These are phyloP conservation scores for Neuroterus valhalla DNA, from an alignment of 1,140 invertebrate species.

Conservation along the genomic window DNA sequence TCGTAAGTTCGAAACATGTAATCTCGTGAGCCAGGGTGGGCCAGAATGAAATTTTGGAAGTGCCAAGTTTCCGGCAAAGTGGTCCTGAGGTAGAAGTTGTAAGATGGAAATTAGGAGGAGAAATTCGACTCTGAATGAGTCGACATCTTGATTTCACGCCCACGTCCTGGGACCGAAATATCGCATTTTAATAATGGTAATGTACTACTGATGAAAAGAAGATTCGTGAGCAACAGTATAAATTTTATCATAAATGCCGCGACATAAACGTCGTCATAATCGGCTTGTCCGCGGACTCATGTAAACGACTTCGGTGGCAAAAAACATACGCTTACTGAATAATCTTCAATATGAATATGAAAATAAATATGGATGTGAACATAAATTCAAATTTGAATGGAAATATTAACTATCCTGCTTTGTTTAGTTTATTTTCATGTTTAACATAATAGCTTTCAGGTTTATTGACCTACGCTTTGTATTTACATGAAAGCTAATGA, in stretches of 20 bases:
- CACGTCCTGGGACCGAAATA: conserved; percentile 13
- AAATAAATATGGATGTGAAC: not conserved
- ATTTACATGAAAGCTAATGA: too few relatives aligned
- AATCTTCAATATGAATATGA: not conserved
- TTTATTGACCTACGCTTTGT: too few relatives aligned
- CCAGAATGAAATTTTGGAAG: not conserved
- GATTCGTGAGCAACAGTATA: conserved; percentile 28
- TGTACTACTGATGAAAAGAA: conserved; percentile 30
- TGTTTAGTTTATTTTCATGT: not conserved
- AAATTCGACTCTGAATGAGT: conserved; percentile 16
- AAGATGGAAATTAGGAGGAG: conserved; percentile 17
- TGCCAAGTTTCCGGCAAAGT: conserved; percentile 11
- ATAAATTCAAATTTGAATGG: too few relatives aligned
- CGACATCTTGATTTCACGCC: conserved; percentile 24
- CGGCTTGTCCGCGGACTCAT: conserved; percentile 22
- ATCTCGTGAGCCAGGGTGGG: not conserved
- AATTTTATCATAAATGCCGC: conserved; percentile 16
- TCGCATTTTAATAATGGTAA: conserved; percentile 28
- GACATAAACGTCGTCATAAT: conserved; percentile 30
- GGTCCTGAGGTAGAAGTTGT: not conserved
- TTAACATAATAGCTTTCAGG: too few relatives aligned
- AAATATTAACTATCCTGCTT: not conserved
- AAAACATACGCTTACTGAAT: conserved; percentile 19
- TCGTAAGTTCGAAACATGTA: not conserved
- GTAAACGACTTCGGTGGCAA: conserved; percentile 22